phyloP scores from a whole-genome alignment of 2,888 invertebrate genomes.

The Luperina nickerlii region DNA sequence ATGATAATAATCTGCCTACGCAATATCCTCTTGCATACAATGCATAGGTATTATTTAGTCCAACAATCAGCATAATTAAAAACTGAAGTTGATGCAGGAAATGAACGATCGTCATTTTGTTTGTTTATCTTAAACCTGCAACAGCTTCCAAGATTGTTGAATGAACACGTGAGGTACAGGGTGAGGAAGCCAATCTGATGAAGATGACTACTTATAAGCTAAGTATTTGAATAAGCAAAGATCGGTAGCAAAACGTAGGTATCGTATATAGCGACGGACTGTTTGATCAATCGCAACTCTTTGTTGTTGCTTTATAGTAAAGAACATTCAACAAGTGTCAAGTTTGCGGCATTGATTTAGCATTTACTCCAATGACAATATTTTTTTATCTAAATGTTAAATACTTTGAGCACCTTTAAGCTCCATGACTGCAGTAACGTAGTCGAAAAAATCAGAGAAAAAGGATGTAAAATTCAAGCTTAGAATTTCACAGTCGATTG shows the following conservation, averaged over 20 bases:
- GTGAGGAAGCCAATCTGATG: background rate
- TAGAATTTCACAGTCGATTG: background rate
- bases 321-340: conserved; percentile 14
- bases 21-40: background rate
- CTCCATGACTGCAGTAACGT: background rate
- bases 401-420: background rate
- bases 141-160: conserved; percentile 5
- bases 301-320: background rate
- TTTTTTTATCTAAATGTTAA: background rate
- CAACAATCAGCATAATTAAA: background rate
- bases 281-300: background rate
- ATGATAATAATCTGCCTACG: background rate
- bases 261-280: background rate
- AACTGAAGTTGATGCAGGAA: background rate
- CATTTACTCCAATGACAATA: background rate
- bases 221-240: background rate
- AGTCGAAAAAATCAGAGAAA: background rate
- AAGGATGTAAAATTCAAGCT: background rate
- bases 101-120: conserved; percentile 13
- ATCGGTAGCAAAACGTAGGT: too few relatives aligned
- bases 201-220: background rate
- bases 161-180: background rate
- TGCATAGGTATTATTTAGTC: background rate
- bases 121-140: conserved; percentile 25
- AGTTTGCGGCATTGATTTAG: background rate